Conservation (phyloP, 2,888 invertebrate genomes). For the Drosophila rubida region DNA sequence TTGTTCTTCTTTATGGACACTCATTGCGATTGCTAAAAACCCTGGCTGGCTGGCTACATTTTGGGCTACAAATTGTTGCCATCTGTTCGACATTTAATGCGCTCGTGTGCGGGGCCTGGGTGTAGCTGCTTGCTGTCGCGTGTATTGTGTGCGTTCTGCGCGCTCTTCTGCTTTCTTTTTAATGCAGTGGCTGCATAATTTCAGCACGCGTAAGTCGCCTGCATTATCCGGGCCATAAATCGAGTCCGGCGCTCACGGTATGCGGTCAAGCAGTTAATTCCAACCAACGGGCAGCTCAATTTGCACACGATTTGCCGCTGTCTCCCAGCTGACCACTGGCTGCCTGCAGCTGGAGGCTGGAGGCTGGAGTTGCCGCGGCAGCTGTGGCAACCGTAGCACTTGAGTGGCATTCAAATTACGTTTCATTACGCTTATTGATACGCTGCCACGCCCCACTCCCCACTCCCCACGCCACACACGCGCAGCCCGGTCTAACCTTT, state of each 20-base stretch:
- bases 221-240: conserved; percentile 76
- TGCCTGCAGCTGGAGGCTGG: conserved; percentile 27
- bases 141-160: background rate
- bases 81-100: conserved; percentile 73
- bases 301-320: conserved; percentile 58
- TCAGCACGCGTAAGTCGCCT: conserved; percentile 75
- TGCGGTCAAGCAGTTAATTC: conserved; percentile 73
- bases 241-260: conserved; percentile 46
- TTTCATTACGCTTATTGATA: conserved; percentile 76
- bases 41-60: conserved; percentile 29
- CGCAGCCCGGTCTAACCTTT: conserved; percentile 18
- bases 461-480: background rate
- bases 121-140: background rate
- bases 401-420: conserved; percentile 75
- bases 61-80: conserved; percentile 71
- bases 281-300: conserved; percentile 59
- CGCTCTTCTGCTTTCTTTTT: conserved; percentile 35
- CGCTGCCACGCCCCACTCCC: conserved; percentile 15
- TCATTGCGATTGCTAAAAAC: conserved; percentile 40
- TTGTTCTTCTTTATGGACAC: conserved; percentile 34
- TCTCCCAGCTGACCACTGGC: conserved; percentile 24
- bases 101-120: background rate
- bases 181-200: conserved; percentile 76
- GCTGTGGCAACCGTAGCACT: conserved; percentile 39
- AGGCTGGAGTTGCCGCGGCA: conserved; percentile 14